Conservation (phyloP, 2,888 invertebrate genomes). For the Thereva unica region DNA sequence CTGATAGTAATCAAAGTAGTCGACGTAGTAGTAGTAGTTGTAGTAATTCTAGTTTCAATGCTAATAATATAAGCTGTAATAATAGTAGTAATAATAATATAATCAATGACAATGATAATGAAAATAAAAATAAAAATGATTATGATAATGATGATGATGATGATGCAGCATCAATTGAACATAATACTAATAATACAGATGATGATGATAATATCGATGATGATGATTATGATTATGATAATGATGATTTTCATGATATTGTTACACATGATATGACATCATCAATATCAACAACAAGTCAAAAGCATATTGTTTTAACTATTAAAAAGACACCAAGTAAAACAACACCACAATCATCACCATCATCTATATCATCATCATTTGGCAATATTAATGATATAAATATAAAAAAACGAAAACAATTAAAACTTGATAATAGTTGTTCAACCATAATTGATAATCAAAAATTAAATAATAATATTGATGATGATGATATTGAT, state of each 20-base stretch:
- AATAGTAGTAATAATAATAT: conserved; percentile 15
- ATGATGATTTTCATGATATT: conserved; percentile 48
- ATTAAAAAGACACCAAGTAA: conserved; percentile 55
- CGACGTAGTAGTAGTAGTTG: conserved; percentile 16
- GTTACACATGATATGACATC: conserved; percentile 49
- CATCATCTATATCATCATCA: background rate
- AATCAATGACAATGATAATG: conserved; percentile 11
- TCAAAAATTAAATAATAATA: background rate
- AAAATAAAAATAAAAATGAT: conserved; percentile 11
- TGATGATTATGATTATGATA: conserved; percentile 38
- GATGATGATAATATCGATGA: conserved; percentile 40
- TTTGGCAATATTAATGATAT: background rate
- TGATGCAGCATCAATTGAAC: conserved; percentile 1
- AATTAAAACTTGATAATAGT: conserved; percentile 10
- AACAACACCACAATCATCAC: conserved; percentile 40
- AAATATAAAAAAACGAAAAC: background rate
- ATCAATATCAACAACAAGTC: conserved; percentile 46
- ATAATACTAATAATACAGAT: conserved; percentile 16
- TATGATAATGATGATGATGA: background rate
- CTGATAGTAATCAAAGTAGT: conserved; percentile 16
- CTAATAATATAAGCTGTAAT: conserved; percentile 20
- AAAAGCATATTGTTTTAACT: conserved; percentile 51
- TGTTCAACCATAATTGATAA: background rate
- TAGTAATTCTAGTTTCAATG: conserved; percentile 18
- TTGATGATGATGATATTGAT: background rate